These are phyloP conservation scores for Melanotaenia maccullochi DNA, from an alignment of 2,797 vertebrate species.

Conservation along the genomic window DNA sequence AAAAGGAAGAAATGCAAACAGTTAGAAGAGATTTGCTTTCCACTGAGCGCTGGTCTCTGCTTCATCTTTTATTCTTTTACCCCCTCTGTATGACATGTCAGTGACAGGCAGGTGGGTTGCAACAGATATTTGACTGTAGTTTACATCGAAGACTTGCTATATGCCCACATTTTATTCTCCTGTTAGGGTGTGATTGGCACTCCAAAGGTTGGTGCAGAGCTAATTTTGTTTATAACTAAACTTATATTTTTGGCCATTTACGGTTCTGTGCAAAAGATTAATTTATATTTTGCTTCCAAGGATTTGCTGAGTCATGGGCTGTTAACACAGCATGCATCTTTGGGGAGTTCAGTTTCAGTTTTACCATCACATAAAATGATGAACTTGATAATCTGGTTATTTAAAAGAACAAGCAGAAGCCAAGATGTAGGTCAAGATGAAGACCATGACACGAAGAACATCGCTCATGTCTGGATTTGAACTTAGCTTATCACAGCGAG, in stretches of 20 bases:
- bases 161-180: slow-evolving; percentile 3
- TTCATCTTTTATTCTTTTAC: neutral
- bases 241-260: neutral
- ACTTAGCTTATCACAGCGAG: neutral
- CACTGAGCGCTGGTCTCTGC: neutral
- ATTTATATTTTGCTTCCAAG: neutral
- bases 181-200: neutral
- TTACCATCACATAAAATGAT: too few relatives aligned
- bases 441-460: neutral
- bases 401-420: too few relatives aligned
- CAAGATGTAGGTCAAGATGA: too few relatives aligned
- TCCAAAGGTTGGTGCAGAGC: slow-evolving; percentile 8
- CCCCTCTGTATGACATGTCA: slow-evolving; percentile 6
- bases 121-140: neutral
- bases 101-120: neutral
- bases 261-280: neutral
- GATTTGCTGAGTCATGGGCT: neutral
- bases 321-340: neutral
- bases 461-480: neutral
- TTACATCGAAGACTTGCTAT: neutral
- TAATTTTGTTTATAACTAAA: slow-evolving; percentile 1
- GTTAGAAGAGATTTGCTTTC: slow-evolving; percentile 9
- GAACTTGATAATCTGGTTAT: too few relatives aligned
- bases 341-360: too few relatives aligned
- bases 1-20: slow-evolving; percentile 21